A percentile compares a stretch with the other conserved stretches of the same genome.
Conservation (phyloP, 2,888 invertebrate species). For the Tetramorium bicarinatum region DNA sequence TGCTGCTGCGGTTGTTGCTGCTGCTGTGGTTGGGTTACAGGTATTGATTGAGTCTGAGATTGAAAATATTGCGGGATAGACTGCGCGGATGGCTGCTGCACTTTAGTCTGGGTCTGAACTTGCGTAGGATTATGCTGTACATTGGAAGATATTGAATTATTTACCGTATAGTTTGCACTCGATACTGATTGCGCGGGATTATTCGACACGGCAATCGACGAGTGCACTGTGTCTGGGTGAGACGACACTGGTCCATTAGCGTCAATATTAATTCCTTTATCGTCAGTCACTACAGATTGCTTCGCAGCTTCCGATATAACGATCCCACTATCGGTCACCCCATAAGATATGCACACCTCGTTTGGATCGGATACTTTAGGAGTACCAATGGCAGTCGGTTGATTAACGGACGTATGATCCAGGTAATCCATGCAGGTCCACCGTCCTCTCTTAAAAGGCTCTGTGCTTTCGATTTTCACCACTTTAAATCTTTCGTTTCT, state of each 20-base stretch:
- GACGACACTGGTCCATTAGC: conserved; percentile 82
- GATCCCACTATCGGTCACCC: conserved; percentile 83
- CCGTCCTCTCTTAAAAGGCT: conserved; percentile 96
- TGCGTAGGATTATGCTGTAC: conserved; percentile 88
- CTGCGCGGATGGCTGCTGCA: conserved; percentile 83
- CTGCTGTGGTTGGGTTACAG: conserved; percentile 75
- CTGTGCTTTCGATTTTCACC: conserved; percentile 98
- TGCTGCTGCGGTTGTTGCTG: conserved; percentile 70
- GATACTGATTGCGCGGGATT: conserved; percentile 80
- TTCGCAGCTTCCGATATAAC: conserved; percentile 81
- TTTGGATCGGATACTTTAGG: conserved; percentile 84
- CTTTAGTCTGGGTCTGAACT: conserved; percentile 87
- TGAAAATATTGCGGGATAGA: conserved; percentile 81
- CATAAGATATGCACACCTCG: conserved; percentile 85
- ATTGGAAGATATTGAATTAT: conserved; percentile 85
- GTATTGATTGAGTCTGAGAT: conserved; percentile 77
- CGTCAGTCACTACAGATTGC: conserved; percentile 77
- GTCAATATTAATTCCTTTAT: conserved; percentile 79
- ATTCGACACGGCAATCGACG: conserved; percentile 74
- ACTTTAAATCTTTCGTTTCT: conserved; percentile 95
- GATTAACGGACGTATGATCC: conserved; percentile 91
- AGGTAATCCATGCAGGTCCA: conserved; percentile 98
- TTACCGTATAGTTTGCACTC: conserved; percentile 77
- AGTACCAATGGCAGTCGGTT: conserved; percentile 81
- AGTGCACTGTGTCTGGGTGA: conserved; percentile 77